phyloP scores from a whole-genome alignment of 1,140 invertebrate genomes.

The Aradophagus sp. region DNA sequence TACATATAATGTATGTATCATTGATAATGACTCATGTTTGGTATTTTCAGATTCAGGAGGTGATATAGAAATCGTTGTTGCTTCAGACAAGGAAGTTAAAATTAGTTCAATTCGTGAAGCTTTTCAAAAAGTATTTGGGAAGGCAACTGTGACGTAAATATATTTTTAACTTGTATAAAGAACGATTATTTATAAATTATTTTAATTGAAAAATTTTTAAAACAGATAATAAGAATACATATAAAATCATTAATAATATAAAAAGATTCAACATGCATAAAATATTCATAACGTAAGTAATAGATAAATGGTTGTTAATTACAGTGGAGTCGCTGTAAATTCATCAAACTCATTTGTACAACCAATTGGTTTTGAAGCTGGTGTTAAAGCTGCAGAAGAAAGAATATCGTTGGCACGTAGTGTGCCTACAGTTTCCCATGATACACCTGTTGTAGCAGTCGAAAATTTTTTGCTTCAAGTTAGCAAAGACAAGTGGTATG shows the following conservation, averaged over 20 bases:
- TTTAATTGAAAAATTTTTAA: too few relatives aligned
- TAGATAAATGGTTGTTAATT: too few relatives aligned
- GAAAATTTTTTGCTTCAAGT: conserved; percentile 87
- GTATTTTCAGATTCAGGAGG: conserved; percentile 85
- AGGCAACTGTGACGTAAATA: conserved; percentile 83
- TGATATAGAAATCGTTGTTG: conserved; percentile 84
- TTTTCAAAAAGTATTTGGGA: conserved; percentile 87
- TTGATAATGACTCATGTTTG: too few relatives aligned
- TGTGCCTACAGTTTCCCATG: conserved; percentile 76
- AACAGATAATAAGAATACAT: too few relatives aligned
- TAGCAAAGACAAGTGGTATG: conserved; percentile 87
- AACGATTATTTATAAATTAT: too few relatives aligned
- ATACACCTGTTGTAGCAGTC: conserved; percentile 82
- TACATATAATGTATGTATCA: too few relatives aligned
- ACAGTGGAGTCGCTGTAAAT: conserved; percentile 78
- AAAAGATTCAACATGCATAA: too few relatives aligned
- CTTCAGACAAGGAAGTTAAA: conserved; percentile 86
- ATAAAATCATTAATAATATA: too few relatives aligned
- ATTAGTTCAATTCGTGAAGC: conserved; percentile 87
- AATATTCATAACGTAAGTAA: too few relatives aligned
- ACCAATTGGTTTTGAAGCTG: conserved; percentile 86
- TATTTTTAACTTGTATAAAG: too few relatives aligned
- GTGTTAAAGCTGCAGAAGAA: conserved; percentile 81
- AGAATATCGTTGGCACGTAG: conserved; percentile 78
- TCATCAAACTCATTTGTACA: conserved; percentile 79